These are phyloP conservation scores for Plagodis dolabraria DNA, from an alignment of 2,888 invertebrate species.

Conservation along the genomic window DNA sequence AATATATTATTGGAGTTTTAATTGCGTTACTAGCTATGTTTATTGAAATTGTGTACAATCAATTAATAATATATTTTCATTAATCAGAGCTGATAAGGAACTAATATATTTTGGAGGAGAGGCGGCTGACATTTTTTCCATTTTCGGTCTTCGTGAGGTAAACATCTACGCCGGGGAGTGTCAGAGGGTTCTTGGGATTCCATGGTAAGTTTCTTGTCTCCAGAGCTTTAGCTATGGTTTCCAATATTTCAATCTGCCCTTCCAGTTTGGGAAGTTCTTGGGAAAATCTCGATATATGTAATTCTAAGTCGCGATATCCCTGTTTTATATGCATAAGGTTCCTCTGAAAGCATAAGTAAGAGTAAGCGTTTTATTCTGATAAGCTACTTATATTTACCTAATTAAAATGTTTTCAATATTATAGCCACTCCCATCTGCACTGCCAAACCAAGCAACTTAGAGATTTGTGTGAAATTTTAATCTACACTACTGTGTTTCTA, in stretches of 20 bases:
- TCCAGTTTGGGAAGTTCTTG: conserved; percentile 68
- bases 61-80: no score
- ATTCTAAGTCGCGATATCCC: conserved; percentile 62
- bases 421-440: no score
- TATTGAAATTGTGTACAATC: no score
- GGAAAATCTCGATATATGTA: conserved; percentile 57
- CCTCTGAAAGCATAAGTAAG: conserved; percentile 53
- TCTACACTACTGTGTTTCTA: no score
- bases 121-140: conserved; percentile 35
- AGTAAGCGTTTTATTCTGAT: no score
- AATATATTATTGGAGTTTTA: no score
- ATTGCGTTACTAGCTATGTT: no score
- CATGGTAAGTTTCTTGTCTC: conserved; percentile 50
- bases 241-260: conserved; percentile 67
- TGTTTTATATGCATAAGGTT: conserved; percentile 58
- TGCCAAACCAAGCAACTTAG: no score
- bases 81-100: no score
- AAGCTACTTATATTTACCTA: no score
- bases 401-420: no score
- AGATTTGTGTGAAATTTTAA: no score
- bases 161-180: conserved; percentile 55
- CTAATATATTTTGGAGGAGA: conserved; percentile 20
- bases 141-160: conserved; percentile 40
- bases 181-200: conserved; percentile 47
- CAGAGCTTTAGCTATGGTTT: conserved; percentile 56